Conservation (phyloP, 2,797 vertebrate species). For the Columba guinea region DNA sequence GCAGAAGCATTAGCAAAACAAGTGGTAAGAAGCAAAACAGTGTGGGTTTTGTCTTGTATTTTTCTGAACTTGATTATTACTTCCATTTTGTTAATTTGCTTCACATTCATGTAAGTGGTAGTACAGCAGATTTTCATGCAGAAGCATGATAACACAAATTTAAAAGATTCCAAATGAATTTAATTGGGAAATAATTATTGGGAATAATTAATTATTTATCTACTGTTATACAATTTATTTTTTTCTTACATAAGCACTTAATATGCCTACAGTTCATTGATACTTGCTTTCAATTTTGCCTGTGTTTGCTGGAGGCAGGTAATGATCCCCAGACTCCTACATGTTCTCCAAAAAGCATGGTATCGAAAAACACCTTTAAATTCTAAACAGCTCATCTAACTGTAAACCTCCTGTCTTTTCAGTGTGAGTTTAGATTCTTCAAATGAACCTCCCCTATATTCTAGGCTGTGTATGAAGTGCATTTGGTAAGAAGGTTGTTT, state of each 20-base stretch:
- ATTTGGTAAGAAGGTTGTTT: not conserved
- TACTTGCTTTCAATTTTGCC: not conserved
- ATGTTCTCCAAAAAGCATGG: not conserved
- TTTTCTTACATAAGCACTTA: not conserved
- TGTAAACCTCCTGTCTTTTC: not conserved
- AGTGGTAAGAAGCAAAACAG: not conserved
- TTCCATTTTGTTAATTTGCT: not conserved
- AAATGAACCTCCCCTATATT: not conserved
- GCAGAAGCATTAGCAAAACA: not conserved
- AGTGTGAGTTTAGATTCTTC: not conserved
- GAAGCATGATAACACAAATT: not conserved
- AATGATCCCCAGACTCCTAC: not conserved
- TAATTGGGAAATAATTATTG: not conserved
- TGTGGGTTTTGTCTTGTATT: rapidly evolving
- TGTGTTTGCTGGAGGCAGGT: not conserved
- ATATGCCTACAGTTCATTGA: not conserved
- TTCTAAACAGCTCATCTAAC: not conserved
- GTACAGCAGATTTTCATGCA: not conserved
- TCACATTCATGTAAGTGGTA: not conserved
- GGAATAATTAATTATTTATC: not conserved
- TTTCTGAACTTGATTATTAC: not conserved
- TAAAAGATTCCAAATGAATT: not conserved
- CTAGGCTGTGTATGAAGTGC: not conserved
- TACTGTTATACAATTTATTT: not conserved
- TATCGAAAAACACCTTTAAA: not conserved